phyloP scores from a whole-genome alignment of 2,113 vertebrate species.

The Oncorhynchus clarkii region DNA sequence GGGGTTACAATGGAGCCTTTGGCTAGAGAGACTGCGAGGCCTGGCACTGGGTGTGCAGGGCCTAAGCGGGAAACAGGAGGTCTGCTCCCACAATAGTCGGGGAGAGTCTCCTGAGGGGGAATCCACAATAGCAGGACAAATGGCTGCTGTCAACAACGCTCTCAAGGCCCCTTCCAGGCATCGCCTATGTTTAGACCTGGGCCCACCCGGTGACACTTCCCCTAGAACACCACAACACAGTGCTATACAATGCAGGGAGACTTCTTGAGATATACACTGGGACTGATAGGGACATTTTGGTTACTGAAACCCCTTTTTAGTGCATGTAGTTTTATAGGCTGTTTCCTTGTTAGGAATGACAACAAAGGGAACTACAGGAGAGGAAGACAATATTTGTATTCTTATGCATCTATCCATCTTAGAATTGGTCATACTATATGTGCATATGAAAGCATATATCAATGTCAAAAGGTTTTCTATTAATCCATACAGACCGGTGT shows the following conservation, averaged over 20 bases:
- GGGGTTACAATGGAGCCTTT: conserved; percentile 50
- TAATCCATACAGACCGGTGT: background rate
- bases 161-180: conserved; percentile 42
- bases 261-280: conserved; percentile 45
- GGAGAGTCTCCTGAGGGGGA: conserved; percentile 51
- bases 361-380: background rate
- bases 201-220: conserved; percentile 57
- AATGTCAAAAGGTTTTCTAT: background rate
- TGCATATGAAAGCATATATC: background rate
- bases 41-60: conserved; percentile 56
- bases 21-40: conserved; percentile 25
- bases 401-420: background rate
- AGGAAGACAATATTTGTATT: background rate
- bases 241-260: conserved; percentile 46
- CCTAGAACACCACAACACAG: conserved; percentile 42
- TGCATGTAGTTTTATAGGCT: background rate
- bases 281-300: conserved; percentile 23
- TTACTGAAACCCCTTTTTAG: conserved; percentile 16
- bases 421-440: background rate
- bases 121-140: conserved; percentile 63
- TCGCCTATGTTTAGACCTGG: conserved; percentile 26
- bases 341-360: background rate
- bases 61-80: conserved; percentile 67
- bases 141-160: conserved; percentile 64
- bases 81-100: conserved; percentile 62